These are phyloP conservation scores for Pseudopodoces humilis DNA, from an alignment of 2,113 vertebrate genomes.

Conservation along the genomic window DNA sequence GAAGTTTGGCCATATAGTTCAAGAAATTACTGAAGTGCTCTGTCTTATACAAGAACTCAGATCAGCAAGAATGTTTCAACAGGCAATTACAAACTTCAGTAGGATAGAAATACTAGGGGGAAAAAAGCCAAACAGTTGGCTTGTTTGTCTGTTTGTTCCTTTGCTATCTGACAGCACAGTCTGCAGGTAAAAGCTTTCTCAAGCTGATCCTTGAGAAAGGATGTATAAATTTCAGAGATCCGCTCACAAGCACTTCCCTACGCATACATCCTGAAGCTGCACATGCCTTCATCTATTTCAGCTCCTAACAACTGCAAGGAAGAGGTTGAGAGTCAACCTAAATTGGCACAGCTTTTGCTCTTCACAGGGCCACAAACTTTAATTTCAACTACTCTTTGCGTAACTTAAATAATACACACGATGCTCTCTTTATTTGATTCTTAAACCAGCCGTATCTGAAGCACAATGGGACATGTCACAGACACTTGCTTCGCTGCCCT, in stretches of 20 bases:
- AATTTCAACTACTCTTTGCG: not conserved
- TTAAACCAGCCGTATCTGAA: conserved; percentile 52
- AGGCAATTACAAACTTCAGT: not conserved
- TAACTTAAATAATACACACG: not conserved
- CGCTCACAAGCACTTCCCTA: not conserved
- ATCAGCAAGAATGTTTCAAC: not conserved
- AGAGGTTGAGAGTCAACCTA: not conserved
- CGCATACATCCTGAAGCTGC: not conserved
- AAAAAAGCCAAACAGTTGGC: not conserved
- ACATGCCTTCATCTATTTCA: not conserved
- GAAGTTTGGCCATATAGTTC: not conserved
- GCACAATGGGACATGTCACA: conserved; percentile 58
- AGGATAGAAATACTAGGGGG: not conserved
- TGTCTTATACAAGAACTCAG: not conserved
- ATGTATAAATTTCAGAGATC: not conserved
- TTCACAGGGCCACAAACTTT: not conserved
- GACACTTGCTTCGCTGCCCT: conserved; percentile 70
- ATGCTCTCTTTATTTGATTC: not conserved
- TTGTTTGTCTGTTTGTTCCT: not conserved
- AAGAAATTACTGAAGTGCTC: not conserved
- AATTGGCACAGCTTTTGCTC: not conserved
- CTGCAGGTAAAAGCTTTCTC: not conserved
- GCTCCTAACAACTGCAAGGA: not conserved
- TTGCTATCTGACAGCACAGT: not conserved
- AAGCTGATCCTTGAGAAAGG: not conserved